Conservation (phyloP, 2,888 invertebrate genomes). For the Chouioia cunea region DNA sequence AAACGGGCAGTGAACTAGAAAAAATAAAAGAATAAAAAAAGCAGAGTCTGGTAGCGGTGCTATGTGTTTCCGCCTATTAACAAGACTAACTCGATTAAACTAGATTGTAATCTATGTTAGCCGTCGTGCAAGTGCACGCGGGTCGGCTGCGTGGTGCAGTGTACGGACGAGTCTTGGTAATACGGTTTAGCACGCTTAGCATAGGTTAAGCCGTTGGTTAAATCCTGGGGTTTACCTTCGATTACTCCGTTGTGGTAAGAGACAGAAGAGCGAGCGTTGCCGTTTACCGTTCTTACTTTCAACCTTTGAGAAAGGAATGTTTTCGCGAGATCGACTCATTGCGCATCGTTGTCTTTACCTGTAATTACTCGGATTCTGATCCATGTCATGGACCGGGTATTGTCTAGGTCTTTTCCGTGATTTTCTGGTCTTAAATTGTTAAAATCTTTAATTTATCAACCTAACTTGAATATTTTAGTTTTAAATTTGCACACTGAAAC, state of each 20-base stretch:
- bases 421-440: no score
- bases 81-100: conserved; percentile 62
- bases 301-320: no score
- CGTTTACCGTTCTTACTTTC: conserved; percentile 19
- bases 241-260: conserved; percentile 57
- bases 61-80: conserved; percentile 56
- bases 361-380: no score
- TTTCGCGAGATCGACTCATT: no score
- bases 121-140: neutral
- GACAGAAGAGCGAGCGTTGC: conserved; percentile 46
- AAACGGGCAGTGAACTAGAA: neutral
- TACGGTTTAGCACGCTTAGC: conserved; percentile 63
- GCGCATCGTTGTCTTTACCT: no score
- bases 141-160: conserved; percentile 35
- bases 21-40: neutral
- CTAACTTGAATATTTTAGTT: no score
- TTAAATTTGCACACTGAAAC: conserved; percentile 26
- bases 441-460: no score
- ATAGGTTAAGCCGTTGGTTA: conserved; percentile 63
- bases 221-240: conserved; percentile 63
- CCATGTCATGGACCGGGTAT: no score
- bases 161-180: conserved; percentile 56
- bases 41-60: conserved; percentile 9
- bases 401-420: no score
- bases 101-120: conserved; percentile 62